These are phyloP conservation scores for Scaptomyza reducta DNA, from an alignment of 2,888 invertebrate genomes.

Conservation along the genomic window DNA sequence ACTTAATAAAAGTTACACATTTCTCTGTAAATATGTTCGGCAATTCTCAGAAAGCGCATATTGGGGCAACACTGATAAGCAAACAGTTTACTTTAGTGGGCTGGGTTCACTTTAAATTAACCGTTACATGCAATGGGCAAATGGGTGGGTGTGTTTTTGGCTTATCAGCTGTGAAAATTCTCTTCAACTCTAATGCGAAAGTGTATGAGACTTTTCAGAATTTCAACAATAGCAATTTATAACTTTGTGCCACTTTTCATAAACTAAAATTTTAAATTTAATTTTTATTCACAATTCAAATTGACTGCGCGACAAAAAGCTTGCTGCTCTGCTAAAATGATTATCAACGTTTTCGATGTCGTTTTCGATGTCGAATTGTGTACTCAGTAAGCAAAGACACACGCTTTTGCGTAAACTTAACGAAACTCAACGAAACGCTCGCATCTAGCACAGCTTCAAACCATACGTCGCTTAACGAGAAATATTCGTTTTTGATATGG, in stretches of 20 bases:
- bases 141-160: constrained; percentile 8
- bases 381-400: constrained; percentile 28
- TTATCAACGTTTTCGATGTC: background rate
- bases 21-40: constrained; percentile 8
- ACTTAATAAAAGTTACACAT: constrained; percentile 10
- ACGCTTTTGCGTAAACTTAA: background rate
- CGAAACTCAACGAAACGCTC: background rate
- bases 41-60: constrained; percentile 41
- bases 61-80: constrained; percentile 34
- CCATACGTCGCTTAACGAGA: background rate
- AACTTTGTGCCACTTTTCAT: background rate
- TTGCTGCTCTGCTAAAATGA: constrained; percentile 1
- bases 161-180: constrained; percentile 40
- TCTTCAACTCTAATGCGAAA: background rate
- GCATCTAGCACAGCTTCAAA: background rate
- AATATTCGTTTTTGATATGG: background rate
- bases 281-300: constrained; percentile 1
- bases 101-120: constrained; percentile 5
- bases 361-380: background rate
- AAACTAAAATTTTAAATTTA: background rate
- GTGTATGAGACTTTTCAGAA: background rate
- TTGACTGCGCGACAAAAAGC: constrained; percentile 19
- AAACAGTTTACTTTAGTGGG: constrained; percentile 18
- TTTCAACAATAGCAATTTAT: background rate
- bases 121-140: constrained; percentile 6